Percentiles rank a stretch among this genome's conserved stretches.
Conservation (phyloP, 1,140 invertebrate species). For the Laupala kohalensis region DNA sequence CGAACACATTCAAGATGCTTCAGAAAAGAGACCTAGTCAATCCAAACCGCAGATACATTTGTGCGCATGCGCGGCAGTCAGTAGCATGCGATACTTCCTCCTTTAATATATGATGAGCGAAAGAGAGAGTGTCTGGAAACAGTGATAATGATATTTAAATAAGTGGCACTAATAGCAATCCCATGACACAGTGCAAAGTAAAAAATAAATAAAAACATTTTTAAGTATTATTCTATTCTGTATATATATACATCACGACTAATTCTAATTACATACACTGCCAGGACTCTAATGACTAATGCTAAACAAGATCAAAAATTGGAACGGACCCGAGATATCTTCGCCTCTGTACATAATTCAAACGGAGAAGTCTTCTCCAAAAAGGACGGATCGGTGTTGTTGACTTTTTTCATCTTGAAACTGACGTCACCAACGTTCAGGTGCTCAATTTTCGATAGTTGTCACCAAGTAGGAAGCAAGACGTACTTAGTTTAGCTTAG, state of each 20-base stretch:
- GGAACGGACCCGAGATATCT: conserved; percentile 5
- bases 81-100: neutral
- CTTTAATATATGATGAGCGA: neutral
- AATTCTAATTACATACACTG: conserved; percentile 19
- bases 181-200: conserved; percentile 9
- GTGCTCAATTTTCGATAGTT: conserved; percentile 19
- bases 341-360: conserved; percentile 14
- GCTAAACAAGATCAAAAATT: conserved; percentile 9
- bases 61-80: neutral
- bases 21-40: neutral
- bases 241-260: conserved; percentile 15
- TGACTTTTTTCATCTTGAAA: conserved; percentile 14
- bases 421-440: conserved; percentile 17
- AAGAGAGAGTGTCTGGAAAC: conserved; percentile 1
- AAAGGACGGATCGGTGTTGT: conserved; percentile 16
- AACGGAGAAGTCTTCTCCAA: conserved; percentile 7
- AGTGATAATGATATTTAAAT: neutral
- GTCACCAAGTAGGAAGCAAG: conserved; percentile 9
- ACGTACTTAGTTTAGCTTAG: conserved; percentile 6
- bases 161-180: conserved; percentile 8
- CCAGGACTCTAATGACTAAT: conserved; percentile 15
- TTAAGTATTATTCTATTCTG: conserved; percentile 14
- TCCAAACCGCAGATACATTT: neutral
- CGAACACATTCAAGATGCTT: neutral
- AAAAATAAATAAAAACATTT: conserved; percentile 8